A percentile compares a stretch with the other conserved stretches of the same genome.
These are phyloP conservation scores for Ceratotherium simum DNA, from an alignment of 2,113 vertebrate species.

Conservation along the genomic window DNA sequence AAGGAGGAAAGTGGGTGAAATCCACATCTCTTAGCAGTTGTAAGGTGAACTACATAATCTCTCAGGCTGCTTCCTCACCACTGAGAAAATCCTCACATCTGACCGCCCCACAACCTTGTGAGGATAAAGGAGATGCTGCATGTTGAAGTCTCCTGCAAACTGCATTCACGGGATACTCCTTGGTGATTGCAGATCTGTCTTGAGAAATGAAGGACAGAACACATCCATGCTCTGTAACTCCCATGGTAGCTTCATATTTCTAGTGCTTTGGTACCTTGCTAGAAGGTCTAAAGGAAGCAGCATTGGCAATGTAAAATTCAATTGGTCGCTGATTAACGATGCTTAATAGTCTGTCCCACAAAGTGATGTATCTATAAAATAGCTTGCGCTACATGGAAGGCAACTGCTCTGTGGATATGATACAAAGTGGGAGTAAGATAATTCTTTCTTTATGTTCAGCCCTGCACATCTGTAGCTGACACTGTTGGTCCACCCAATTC, in stretches of 20 bases:
- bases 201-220: not conserved
- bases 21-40: not conserved
- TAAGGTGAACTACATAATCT: no score
- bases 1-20: not conserved
- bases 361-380: not conserved
- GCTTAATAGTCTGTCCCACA: not conserved
- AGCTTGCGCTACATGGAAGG: not conserved
- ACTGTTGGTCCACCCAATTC: not conserved
- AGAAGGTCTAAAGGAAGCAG: not conserved
- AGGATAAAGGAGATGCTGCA: not conserved
- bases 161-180: no score
- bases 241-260: not conserved
- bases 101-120: not conserved
- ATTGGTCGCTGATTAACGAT: not conserved
- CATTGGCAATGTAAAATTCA: not conserved
- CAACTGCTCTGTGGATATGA: not conserved
- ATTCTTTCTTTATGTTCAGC: not conserved
- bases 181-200: not conserved
- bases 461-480: not conserved
- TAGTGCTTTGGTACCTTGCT: not conserved
- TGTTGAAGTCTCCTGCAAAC: not conserved
- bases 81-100: not conserved
- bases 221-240: not conserved
- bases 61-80: not conserved
- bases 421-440: not conserved